Percentiles rank a stretch among this genome's conserved stretches.
Evolutionary conservation across 2,888 invertebrate species (phyloP).

Genomic region (Pediacus dermestoides): DNA sequence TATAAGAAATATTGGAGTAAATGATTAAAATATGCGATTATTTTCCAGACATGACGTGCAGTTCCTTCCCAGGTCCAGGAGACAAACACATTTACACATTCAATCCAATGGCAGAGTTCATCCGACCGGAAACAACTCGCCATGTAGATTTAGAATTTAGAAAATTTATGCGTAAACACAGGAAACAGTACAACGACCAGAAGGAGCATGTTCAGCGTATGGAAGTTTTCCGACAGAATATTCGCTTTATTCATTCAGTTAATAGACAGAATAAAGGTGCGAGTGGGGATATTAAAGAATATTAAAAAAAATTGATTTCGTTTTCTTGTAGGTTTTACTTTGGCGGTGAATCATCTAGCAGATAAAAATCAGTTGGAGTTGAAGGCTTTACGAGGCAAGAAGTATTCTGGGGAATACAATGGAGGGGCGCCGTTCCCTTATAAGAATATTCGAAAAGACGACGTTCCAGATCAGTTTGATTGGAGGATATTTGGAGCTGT

Average conservation of each 20-base stretch:
- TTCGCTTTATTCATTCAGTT: slow-evolving; percentile 57
- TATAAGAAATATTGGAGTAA: background rate
- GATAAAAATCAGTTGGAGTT: slow-evolving; percentile 78
- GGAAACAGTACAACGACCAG: slow-evolving; percentile 61
- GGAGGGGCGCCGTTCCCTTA: slow-evolving; percentile 80
- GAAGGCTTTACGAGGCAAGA: slow-evolving; percentile 68
- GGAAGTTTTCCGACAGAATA: slow-evolving; percentile 81
- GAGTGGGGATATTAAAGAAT: too few relatives aligned
- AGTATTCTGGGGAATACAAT: slow-evolving; percentile 60
- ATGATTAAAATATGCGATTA: slow-evolving; percentile 1
- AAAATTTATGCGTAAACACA: slow-evolving; percentile 70
- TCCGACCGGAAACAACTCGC: slow-evolving; percentile 64
- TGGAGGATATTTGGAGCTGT: slow-evolving; percentile 93
- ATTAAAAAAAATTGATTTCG: slow-evolving; percentile 8
- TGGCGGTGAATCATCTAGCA: slow-evolving; percentile 84
- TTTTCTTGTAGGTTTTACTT: slow-evolving; percentile 65
- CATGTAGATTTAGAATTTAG: slow-evolving; percentile 76
- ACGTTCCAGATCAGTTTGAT: slow-evolving; percentile 74
- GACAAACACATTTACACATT: slow-evolving; percentile 72
- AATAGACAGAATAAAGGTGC: slow-evolving; percentile 44
- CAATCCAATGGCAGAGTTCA: slow-evolving; percentile 91
- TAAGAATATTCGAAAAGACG: slow-evolving; percentile 50
- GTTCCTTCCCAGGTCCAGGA: slow-evolving; percentile 85
- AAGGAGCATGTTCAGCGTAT: slow-evolving; percentile 68
- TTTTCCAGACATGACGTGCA: slow-evolving; percentile 62